Base-by-base conservation (phyloP, 2,797 vertebrate genomes). In the Pseudomugil gertrudae region DNA sequence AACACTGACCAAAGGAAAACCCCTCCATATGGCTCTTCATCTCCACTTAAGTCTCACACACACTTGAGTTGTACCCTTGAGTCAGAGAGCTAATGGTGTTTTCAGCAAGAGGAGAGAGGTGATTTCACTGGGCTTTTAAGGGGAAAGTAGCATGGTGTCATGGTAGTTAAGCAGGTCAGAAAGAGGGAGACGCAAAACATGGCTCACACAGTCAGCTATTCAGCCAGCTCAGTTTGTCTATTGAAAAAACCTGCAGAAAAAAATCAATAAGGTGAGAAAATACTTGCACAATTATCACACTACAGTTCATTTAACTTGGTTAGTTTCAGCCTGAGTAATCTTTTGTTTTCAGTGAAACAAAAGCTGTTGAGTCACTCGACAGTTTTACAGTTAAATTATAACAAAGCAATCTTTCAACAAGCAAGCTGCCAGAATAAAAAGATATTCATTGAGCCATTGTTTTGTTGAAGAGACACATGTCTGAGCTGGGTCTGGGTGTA, bases 1-100 rank as follows among this genome's bases (percentile, higher is more conserved):
- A 91, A 78, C 71, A 74, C 85, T 92, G 91, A 92, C 91, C 92
- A 91, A 85, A 92, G 90, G 84, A 67, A 84, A 84, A 83, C 30
- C 71, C 66, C 78, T 89, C 93, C 93, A 93, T 93, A 93, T 93
- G 93, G 83, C 90, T 67, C 82, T 72, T 60, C 80, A 62, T 77
- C 84, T 79, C 84, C 78, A 72, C 83, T 82, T 84, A 80, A 86
- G 71, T 81, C 36, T 38, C 81, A 79, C 84, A 82, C 81, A 78
- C 85, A 84, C 84, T 80, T 71, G 72, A 60, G 54, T 83, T 80
- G 69, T 87, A 85, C 83, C 88, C 87, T 85, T 60, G 65, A 89
- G 85, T 90, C 80, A 84, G 54, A 63, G 71, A 66, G 74, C 84
- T 92, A 91, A 91, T 90, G 85, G 89, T 27, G 67, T 89, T 90